Evolutionary conservation across 2,797 vertebrate genomes (phyloP).

Genomic region (Poecilia wingei): DNA sequence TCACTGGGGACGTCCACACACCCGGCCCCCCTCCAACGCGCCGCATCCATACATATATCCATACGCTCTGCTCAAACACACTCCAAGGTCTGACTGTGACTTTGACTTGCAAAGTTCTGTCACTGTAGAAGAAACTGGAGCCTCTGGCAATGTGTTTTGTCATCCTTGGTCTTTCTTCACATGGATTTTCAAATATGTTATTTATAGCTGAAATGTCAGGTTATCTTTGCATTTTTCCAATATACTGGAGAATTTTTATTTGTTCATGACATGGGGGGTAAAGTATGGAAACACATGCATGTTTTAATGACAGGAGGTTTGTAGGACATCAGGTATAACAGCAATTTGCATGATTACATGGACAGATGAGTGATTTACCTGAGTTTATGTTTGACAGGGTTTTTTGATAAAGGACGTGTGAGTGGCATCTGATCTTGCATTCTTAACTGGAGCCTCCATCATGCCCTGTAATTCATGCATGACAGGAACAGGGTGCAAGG

Average conservation of each 20-base stretch:
- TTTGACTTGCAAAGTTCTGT: conserved; percentile 68
- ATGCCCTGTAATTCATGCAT: conserved; percentile 57
- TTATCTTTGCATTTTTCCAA: not conserved
- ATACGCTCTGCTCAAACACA: conserved; percentile 54
- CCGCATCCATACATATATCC: conserved; percentile 70
- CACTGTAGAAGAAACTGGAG: conserved; percentile 66
- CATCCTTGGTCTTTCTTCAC: conserved; percentile 51
- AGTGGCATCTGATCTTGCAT: conserved; percentile 66
- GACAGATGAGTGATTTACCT: conserved; percentile 82
- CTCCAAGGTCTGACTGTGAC: conserved; percentile 76
- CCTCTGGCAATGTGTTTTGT: conserved; percentile 58
- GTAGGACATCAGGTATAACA: conserved; percentile 69
- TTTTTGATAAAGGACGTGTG: conserved; percentile 66
- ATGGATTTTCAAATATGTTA: conserved; percentile 61
- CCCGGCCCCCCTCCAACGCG: conserved; percentile 50
- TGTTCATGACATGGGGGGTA: conserved; percentile 57
- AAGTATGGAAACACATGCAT: conserved; percentile 70
- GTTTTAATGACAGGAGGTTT: conserved; percentile 69
- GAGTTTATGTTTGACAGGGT: conserved; percentile 72
- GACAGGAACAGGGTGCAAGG: conserved; percentile 42
- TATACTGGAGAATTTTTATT: conserved; percentile 14
- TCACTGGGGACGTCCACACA: conserved; percentile 75
- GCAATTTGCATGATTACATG: conserved; percentile 81
- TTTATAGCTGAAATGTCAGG: conserved; percentile 28
- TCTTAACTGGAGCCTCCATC: conserved; percentile 53